Evolutionary conservation across 2,888 invertebrate genomes (phyloP), one percentile per base, ranked within the genome.

Genomic region (Reticulitermes lucifugus): DNA sequence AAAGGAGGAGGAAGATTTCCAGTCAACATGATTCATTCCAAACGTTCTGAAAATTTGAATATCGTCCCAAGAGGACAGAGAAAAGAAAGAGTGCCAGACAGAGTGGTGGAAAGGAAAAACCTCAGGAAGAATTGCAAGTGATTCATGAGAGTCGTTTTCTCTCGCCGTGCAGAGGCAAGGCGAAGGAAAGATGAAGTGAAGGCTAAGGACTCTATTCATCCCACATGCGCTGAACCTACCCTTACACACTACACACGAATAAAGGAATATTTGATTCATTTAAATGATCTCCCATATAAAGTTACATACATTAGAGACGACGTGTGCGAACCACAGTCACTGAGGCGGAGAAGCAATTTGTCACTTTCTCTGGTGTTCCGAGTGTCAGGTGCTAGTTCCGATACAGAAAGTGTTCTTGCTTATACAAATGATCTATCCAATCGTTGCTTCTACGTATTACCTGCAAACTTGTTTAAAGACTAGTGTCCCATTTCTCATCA

Each of bases 111-210:
- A 46, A n/a, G 41, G 2, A 18, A 51, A 77, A 77, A 77, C 77
- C 77, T 77, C 77, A 77, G n/a, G 77, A 77, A 77, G 77, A 77
- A 77, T 77, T 77, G 46, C 6, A 77, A 77, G 77, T 77, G 77
- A 77, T 77, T 77, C 77, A 77, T 77, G 77, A 25, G 77, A 77
- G 46, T 43, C 46, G 77, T 77, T 51, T 77, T 77, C 46, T 77
- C n/a, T 46, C 51, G 77, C 41, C 77, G 25, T 75, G 22, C 43
- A 43, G 10, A 21, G 25, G 29, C 71, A 18, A 18, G 1, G 2
- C 35, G 35, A 14, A 21, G 73, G 41, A 73, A 41, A 73, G 73
- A 41, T 73, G 73, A 41, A 73, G 73, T 41, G 35, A 21, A 21
- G 73, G 18, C 21, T 73, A 21, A n/a, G 41, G 73, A 73, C 35